phyloP scores from a whole-genome alignment of 2,797 vertebrate genomes.

The Trachurus trachurus region DNA sequence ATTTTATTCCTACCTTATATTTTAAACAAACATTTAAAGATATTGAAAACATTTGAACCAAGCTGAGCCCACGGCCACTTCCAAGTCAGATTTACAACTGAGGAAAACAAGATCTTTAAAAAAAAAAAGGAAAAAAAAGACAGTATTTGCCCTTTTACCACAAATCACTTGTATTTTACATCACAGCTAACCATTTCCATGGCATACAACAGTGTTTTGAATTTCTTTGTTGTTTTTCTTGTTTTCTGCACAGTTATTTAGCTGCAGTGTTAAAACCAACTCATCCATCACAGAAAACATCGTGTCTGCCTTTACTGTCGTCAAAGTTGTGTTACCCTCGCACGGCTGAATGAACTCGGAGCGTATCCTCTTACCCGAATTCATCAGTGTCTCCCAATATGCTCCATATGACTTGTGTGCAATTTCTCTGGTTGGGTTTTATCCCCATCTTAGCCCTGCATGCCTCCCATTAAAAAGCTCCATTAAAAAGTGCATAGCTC shows the following conservation, averaged over 20 bases:
- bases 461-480: not conserved
- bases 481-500: not conserved
- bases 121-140: slow-evolving; percentile 36
- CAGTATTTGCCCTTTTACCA: slow-evolving; percentile 5
- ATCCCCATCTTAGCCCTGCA: not conserved
- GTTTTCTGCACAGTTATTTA: slow-evolving; percentile 21
- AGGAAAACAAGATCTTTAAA: slow-evolving; percentile 30
- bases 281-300: slow-evolving; percentile 7
- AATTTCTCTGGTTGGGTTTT: slow-evolving; percentile 2
- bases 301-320: not conserved
- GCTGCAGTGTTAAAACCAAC: slow-evolving; percentile 3
- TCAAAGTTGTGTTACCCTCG: not conserved
- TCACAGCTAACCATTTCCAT: slow-evolving; percentile 17
- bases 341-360: not conserved
- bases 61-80: slow-evolving; percentile 30
- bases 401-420: not conserved
- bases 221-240: slow-evolving; percentile 21
- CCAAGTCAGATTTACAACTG: slow-evolving; percentile 29
- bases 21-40: slow-evolving; percentile 50
- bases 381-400: slow-evolving; percentile 1
- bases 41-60: slow-evolving; percentile 46
- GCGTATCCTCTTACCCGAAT: slow-evolving; percentile 1
- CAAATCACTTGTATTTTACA: slow-evolving; percentile 37
- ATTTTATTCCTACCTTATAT: slow-evolving; percentile 45
- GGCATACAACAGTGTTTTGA: slow-evolving; percentile 13